Conservation (phyloP, 2,113 vertebrate genomes). For the Corvus cornix region DNA sequence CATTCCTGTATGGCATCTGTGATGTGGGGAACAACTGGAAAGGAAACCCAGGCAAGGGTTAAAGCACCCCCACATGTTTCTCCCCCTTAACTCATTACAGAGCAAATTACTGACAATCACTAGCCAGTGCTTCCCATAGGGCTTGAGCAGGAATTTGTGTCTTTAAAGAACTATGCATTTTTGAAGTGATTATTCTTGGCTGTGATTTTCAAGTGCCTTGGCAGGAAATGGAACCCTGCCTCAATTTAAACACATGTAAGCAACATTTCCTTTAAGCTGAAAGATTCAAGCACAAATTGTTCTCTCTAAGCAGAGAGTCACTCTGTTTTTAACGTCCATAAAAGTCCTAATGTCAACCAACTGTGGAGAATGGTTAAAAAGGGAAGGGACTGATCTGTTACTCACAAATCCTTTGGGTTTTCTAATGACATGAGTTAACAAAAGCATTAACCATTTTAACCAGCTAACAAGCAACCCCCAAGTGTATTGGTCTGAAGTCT, state of each 20-base stretch:
- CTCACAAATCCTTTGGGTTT: background rate
- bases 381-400: background rate
- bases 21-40: conserved; percentile 93
- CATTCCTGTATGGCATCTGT: conserved; percentile 98
- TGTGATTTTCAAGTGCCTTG: background rate
- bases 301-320: background rate
- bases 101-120: background rate
- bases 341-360: background rate
- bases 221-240: background rate
- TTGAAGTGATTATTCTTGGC: background rate
- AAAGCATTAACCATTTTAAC: background rate
- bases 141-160: background rate
- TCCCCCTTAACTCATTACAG: background rate
- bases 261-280: background rate
- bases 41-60: background rate
- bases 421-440: background rate
- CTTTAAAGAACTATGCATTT: background rate
- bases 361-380: background rate
- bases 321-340: background rate
- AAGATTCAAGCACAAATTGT: conserved; percentile 7
- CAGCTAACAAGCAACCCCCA: background rate
- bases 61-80: background rate
- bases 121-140: background rate
- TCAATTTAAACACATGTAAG: background rate
- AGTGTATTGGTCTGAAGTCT: background rate